Evolutionary conservation across 2,113 vertebrate genomes (phyloP), one percentile per base, ranked within the genome.

Genomic region (Jacana jacana): DNA sequence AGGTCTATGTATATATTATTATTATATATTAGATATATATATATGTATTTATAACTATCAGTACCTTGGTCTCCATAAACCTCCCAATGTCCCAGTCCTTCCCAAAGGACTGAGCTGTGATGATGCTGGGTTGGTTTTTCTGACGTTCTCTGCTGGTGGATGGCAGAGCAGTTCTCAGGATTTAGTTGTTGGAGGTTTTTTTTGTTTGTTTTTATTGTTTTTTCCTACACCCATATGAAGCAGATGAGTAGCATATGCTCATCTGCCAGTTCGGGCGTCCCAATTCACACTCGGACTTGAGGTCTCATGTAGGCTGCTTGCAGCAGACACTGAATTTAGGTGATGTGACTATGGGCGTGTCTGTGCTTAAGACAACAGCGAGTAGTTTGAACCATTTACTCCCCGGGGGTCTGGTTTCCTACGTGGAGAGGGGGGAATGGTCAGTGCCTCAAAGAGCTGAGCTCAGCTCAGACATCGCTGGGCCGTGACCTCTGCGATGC

Each of bases 401-500:
- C 6, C 31, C 25, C 65, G 30, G 65, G 17, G 48, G 60, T 77
- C 54, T 83, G 54, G 0, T 44, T 48, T 80, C 39, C 31, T 44
- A 2, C 0, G 2, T 42, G 42, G 52, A 60, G 28, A 60, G 37
- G 49, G 49, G n/a, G n/a, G n/a, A 63, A 28, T 1, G 0, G 31
- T 60, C 27, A 11, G 13, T 48, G 61, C 44, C 55, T 64, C 28
- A 24, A 37, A n/a, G 17, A 35, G 39, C 25, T 3, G 25, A 88
- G 37, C 9, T 73, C 15, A 30, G 66, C 27, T 64, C 37, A 25
- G 1, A n/a, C 28, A 31, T 55, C 44, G 58, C 48, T 46, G 24
- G 1, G 1, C 2, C 18, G 37, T 4, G 18, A 66, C 33, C 65
- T 81, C 64, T 28, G 5, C 10, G 80, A 19, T 35, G 44, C 31